phyloP scores from a whole-genome alignment of 2,888 invertebrate species.

The Bruchidius siliquastri region DNA sequence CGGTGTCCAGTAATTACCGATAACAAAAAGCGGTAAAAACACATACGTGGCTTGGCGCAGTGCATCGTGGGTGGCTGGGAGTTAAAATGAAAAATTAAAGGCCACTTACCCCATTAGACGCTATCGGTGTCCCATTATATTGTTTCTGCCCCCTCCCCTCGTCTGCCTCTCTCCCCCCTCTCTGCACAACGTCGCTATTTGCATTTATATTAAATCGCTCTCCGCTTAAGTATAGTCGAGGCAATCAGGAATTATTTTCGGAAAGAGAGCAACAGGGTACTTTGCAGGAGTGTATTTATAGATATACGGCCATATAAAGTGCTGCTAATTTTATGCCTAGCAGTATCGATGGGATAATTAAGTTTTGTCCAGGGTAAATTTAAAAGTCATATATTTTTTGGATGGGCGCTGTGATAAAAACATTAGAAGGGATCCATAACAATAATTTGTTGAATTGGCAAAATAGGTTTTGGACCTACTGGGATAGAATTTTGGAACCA shows the following conservation, averaged over 20 bases:
- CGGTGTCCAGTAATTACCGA: not conserved
- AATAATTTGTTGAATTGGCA: no score
- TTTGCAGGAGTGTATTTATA: not conserved
- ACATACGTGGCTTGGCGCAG: not conserved
- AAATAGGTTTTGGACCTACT: no score
- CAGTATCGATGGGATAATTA: no score
- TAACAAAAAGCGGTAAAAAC: not conserved
- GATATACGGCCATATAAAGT: not conserved
- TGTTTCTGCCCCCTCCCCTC: conserved; percentile 18
- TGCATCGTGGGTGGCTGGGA: conserved; percentile 7
- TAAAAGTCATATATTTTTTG: no score
- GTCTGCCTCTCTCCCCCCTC: not conserved
- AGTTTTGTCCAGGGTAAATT: no score
- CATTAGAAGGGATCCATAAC: no score
- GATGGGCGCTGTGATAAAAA: no score
- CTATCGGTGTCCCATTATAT: conserved; percentile 19
- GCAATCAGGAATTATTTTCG: not conserved
- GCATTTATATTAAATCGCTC: not conserved
- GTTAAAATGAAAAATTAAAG: conserved; percentile 10
- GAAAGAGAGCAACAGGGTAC: not conserved
- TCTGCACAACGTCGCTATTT: not conserved
- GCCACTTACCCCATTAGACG: conserved; percentile 16
- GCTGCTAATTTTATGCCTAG: not conserved
- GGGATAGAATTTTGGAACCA: no score
- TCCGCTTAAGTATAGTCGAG: not conserved